Conservation (phyloP, 2,113 vertebrate genomes). For the Stictonetta naevosa region DNA sequence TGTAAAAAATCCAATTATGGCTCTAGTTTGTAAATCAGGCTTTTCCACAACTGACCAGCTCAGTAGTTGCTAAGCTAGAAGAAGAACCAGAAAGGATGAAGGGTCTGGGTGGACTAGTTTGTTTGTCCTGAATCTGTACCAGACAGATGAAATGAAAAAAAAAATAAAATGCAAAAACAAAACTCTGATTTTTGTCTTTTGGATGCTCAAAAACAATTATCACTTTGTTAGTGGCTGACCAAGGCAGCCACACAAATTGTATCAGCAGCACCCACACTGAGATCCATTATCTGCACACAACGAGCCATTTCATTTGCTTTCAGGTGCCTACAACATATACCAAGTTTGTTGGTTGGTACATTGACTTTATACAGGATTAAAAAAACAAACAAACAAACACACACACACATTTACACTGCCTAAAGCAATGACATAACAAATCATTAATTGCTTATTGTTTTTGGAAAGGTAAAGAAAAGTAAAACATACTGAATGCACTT, state of each 20-base stretch:
- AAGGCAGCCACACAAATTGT: not conserved
- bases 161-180: not conserved
- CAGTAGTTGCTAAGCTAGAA: conserved; percentile 2
- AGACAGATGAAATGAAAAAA: conserved; percentile 37
- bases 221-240: not conserved
- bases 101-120: not conserved
- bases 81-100: not conserved
- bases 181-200: not conserved
- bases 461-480: conserved; percentile 45
- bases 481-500: not conserved
- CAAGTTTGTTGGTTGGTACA: not conserved
- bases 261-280: not conserved
- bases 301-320: not conserved
- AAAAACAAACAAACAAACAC: not conserved
- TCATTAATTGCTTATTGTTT: not conserved
- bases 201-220: not conserved
- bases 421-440: not conserved
- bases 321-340: not conserved
- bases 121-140: conserved; percentile 57
- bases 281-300: not conserved
- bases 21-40: not conserved
- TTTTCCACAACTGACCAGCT: conserved; percentile 25
- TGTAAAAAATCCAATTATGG: not conserved
- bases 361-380: not conserved
- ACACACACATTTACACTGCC: not conserved